phyloP scores from a whole-genome alignment of 2,113 vertebrate species.

The Guaruba guarouba region DNA sequence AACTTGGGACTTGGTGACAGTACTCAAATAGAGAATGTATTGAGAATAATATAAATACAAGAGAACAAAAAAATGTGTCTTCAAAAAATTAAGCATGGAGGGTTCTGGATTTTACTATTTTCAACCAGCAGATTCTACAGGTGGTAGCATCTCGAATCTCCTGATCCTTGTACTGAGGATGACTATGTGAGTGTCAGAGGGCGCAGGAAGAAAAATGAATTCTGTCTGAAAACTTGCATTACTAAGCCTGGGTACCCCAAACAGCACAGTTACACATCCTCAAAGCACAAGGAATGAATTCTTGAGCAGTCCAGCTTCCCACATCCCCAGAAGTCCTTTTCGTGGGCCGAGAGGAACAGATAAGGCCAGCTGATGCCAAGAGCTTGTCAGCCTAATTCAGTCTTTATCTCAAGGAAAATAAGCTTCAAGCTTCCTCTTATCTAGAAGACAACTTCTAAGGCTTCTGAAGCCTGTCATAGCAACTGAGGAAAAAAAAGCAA shows the following conservation, averaged over 20 bases:
- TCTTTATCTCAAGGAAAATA: conserved; percentile 53
- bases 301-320: neutral
- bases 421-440: conserved; percentile 8
- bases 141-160: accelerated
- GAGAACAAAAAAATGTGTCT: neutral
- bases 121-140: neutral
- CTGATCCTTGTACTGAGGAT: neutral
- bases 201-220: neutral
- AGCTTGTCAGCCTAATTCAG: neutral
- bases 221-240: neutral
- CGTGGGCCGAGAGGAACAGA: neutral
- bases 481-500: neutral
- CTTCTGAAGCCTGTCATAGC: neutral
- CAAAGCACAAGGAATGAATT: neutral
- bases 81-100: neutral
- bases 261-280: neutral
- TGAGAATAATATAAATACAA: neutral
- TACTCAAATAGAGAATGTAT: neutral
- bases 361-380: neutral
- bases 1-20: neutral
- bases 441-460: conserved; percentile 13
- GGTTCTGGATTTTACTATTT: neutral
- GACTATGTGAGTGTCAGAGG: neutral
- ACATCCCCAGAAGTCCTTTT: neutral
- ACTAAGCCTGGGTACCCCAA: neutral